A percentile compares a stretch with the other conserved stretches of the same genome.
Evolutionary conservation across 2,888 invertebrate genomes (phyloP).

Genomic region (Eupithecia abbreviata): DNA sequence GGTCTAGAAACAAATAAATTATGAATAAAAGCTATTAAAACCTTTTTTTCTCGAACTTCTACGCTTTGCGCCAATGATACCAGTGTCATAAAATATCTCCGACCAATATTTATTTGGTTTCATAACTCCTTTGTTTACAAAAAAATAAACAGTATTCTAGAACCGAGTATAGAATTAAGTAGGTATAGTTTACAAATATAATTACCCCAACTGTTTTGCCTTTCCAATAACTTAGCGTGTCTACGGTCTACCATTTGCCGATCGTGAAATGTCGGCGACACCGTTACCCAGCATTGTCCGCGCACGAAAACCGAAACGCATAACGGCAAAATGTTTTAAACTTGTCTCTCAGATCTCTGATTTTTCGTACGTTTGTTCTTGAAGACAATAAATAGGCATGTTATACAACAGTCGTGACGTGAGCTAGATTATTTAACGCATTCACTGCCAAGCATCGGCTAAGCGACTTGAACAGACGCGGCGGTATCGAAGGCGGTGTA

Average conservation of each 20-base stretch:
- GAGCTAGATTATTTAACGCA: background rate
- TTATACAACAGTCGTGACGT: background rate
- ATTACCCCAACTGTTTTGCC: background rate
- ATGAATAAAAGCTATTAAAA: too few species aligned
- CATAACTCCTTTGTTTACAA: background rate
- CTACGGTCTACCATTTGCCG: conserved; percentile 27
- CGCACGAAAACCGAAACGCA: conserved; percentile 58
- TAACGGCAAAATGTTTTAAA: conserved; percentile 63
- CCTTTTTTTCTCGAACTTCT: too few species aligned
- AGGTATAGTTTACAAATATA: background rate
- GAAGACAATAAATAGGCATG: background rate
- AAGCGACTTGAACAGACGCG: too few species aligned
- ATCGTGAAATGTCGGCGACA: conserved; percentile 71
- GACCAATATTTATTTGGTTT: background rate
- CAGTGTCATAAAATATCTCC: background rate
- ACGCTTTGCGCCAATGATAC: background rate
- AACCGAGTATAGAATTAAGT: background rate
- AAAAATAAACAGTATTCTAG: background rate
- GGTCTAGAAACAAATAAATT: too few species aligned
- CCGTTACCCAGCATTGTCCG: conserved; percentile 60
- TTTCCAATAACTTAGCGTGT: conserved; percentile 21
- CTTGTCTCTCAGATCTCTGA: conserved; percentile 42
- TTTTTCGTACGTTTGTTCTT: background rate
- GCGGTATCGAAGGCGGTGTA: too few species aligned
- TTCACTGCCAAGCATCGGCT: too few species aligned